A percentile compares a stretch with the other conserved stretches of the same genome.
Evolutionary conservation across 2,888 invertebrate genomes (phyloP).

Genomic region (Bembecia ichneumoniformis): DNA sequence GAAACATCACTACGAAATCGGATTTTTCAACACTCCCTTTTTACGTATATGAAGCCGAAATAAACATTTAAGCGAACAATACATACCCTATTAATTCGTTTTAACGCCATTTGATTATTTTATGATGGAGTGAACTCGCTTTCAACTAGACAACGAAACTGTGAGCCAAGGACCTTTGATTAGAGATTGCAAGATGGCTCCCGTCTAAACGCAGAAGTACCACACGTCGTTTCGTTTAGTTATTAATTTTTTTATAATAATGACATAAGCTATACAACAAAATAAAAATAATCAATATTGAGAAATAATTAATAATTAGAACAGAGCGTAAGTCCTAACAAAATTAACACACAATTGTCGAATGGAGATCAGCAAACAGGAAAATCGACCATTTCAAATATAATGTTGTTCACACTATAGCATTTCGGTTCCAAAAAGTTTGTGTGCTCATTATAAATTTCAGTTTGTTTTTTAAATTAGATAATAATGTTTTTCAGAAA

Average conservation of each 20-base stretch:
- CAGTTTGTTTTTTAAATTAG: too few species aligned
- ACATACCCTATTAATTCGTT: constrained; percentile 96
- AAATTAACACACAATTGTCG: constrained; percentile 60
- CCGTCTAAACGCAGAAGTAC: constrained; percentile 84
- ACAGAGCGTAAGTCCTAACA: constrained; percentile 49
- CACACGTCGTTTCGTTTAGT: constrained; percentile 75
- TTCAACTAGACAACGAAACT: constrained; percentile 86
- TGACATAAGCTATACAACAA: constrained; percentile 39
- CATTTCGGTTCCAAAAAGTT: constrained; percentile 22
- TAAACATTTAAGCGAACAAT: constrained; percentile 40
- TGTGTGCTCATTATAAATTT: not conserved
- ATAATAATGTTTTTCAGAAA: too few species aligned
- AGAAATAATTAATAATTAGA: constrained; percentile 53
- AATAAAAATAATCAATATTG: constrained; percentile 66
- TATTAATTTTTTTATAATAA: constrained; percentile 18
- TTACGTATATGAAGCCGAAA: constrained; percentile 28
- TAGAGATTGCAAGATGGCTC: constrained; percentile 90
- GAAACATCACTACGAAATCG: constrained; percentile 72
- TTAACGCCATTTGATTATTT: constrained; percentile 92
- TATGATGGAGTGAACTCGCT: constrained; percentile 81
- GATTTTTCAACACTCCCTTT: constrained; percentile 54
- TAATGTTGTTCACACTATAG: constrained; percentile 36
- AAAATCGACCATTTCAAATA: constrained; percentile 67
- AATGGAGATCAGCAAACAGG: constrained; percentile 69
- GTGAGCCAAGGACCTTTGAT: constrained; percentile 88